These are phyloP conservation scores for Eudyptes chrysolophus DNA, from an alignment of 2,113 vertebrate species.

Conservation along the genomic window DNA sequence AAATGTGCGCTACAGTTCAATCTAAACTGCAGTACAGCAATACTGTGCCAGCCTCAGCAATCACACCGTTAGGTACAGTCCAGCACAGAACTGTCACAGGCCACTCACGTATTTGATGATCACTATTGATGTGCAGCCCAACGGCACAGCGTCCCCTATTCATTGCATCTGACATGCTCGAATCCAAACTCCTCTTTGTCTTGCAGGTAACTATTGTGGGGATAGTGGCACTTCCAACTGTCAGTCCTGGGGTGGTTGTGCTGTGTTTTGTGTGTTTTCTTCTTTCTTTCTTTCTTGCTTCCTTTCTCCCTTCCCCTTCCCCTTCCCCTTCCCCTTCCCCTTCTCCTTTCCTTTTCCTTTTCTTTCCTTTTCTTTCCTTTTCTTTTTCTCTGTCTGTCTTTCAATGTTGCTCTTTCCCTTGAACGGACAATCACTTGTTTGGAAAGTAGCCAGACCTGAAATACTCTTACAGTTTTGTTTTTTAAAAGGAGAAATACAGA, in stretches of 20 bases:
- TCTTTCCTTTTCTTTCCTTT: too few relatives aligned
- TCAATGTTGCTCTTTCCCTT: background rate
- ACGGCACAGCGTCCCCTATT: background rate
- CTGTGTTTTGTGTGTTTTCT: background rate
- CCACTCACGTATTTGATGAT: fast-evolving
- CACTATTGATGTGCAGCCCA: background rate
- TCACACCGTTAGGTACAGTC: background rate
- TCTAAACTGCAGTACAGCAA: background rate
- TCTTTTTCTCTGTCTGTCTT: too few relatives aligned
- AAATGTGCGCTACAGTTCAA: background rate
- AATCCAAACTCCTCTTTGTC: background rate
- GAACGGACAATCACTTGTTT: background rate
- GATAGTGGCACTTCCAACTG: background rate
- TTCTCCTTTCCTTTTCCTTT: background rate
- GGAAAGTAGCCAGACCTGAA: background rate
- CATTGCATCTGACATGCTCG: background rate
- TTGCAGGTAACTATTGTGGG: background rate
- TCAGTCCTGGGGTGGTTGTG: background rate
- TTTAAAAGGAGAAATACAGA: background rate
- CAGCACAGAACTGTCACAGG: background rate
- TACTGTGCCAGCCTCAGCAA: background rate
- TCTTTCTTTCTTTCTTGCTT: background rate
- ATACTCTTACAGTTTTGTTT: background rate
- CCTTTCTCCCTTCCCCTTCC: too few relatives aligned
- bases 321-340: too few relatives aligned